These are phyloP conservation scores for Chloroclysta siterata DNA, from an alignment of 2,888 invertebrate genomes.

Conservation along the genomic window DNA sequence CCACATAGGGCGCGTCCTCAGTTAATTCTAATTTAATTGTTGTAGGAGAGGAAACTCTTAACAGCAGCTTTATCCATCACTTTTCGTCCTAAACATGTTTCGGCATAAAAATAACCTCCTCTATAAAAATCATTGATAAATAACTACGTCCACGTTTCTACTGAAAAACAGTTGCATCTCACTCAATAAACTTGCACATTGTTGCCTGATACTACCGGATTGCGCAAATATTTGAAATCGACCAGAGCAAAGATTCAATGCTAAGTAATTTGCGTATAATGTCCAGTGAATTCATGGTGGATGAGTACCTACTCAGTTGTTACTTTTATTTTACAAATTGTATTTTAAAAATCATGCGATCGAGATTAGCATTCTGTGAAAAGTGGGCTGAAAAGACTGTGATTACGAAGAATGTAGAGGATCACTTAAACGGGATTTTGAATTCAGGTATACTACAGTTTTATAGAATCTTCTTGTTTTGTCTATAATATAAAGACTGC, in stretches of 20 bases:
- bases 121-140: neutral
- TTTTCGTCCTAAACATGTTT: too few relatives aligned
- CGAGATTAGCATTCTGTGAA: constrained; percentile 49
- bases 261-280: constrained; percentile 52
- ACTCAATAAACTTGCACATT: constrained; percentile 35
- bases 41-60: too few relatives aligned
- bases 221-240: constrained; percentile 45
- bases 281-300: constrained; percentile 39
- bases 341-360: constrained; percentile 35
- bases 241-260: constrained; percentile 44
- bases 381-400: constrained; percentile 52
- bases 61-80: too few relatives aligned
- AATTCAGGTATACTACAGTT: constrained; percentile 42
- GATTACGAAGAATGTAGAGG: constrained; percentile 33
- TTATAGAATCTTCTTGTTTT: neutral
- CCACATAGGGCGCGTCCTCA: too few relatives aligned
- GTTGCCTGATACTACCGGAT: constrained; percentile 42
- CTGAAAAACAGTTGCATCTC: constrained; percentile 5
- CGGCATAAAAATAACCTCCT: too few relatives aligned
- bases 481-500: neutral
- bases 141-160: neutral
- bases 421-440: constrained; percentile 35
- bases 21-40: too few relatives aligned
- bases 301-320: constrained; percentile 16
- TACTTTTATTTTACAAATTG: neutral